These are phyloP conservation scores for Drosophila azteca DNA, from an alignment of 1,140 invertebrate genomes.

Conservation along the genomic window DNA sequence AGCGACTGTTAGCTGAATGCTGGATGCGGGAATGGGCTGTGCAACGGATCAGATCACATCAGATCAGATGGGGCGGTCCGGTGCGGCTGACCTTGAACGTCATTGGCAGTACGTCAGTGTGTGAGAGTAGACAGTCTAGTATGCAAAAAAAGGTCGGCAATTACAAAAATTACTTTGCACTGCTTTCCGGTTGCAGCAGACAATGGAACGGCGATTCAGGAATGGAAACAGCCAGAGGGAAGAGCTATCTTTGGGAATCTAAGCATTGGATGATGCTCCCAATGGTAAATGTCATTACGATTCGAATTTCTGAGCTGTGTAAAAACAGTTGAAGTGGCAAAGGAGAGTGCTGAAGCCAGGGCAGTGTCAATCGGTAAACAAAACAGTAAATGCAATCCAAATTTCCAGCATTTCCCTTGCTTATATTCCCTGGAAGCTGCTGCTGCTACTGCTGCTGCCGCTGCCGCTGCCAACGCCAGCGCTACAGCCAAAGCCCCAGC, in stretches of 20 bases:
- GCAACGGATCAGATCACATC: too few relatives aligned
- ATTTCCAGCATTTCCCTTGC: conserved; percentile 12
- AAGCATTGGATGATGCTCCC: too few relatives aligned
- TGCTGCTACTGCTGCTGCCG: background rate
- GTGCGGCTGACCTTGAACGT: conserved; percentile 59
- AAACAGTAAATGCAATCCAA: too few relatives aligned
- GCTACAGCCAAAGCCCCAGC: conserved; percentile 19
- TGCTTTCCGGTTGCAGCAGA: conserved; percentile 9
- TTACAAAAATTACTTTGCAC: conserved; percentile 42
- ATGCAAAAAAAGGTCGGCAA: conserved; percentile 49
- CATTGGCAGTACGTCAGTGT: conserved; percentile 58
- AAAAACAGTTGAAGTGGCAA: too few relatives aligned
- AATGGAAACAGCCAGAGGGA: too few relatives aligned
- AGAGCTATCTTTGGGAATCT: too few relatives aligned
- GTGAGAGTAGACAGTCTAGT: conserved; percentile 28
- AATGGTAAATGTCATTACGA: too few relatives aligned
- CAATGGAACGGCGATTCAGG: too few relatives aligned
- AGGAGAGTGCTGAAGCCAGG: too few relatives aligned
- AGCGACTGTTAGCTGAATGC: conserved; percentile 40
- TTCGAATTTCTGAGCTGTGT: too few relatives aligned
- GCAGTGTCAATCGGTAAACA: too few relatives aligned
- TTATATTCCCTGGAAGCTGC: conserved; percentile 2
- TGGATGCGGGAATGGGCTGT: conserved; percentile 1
- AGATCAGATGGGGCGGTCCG: background rate
- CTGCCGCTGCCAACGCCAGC: conserved; percentile 8